Evolutionary conservation across 1,140 invertebrate species (phyloP), one percentile per base, ranked within the genome.

Genomic region (Asobara japonica): DNA sequence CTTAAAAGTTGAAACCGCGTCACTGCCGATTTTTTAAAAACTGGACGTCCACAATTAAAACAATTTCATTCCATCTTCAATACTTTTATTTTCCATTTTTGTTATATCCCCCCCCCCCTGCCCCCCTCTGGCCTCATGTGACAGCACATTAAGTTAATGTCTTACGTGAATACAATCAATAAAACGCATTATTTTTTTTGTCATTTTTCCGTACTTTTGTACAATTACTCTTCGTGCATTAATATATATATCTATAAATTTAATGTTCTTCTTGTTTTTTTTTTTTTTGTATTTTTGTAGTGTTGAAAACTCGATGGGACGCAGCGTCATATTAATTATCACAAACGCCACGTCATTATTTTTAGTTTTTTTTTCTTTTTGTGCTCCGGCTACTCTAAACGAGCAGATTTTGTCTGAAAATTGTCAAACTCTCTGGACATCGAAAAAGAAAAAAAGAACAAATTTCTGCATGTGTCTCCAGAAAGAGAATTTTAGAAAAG

Each of bases 201-300:
- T 27, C n/a, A 8, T 20, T 45, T 41, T 66, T 20, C 25, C 18
- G 30, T 71, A 51, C 31, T 66, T 72, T 61, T 66, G 16, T 41
- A 60, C 45, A 66, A 71, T 71, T 65, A 72, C 38, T 67, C 64
- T 31, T 72, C 64, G 65, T 72, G 65, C 64, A 72, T 67, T 67
- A 51, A 30, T 67, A 36, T 61, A n/a, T n/a, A 56, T 41, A 31
- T 70, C 27, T 25, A 62, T 64, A 70, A 65, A 67, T 72, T 60
- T 72, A 56, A 64, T 18, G n/a, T 29, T 20, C 5, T 45, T 45
- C n/a, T 5, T 45, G 5, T 45, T 4, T 45, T 61, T 66, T 61
- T 61, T 38, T 10, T 65, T 72, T 16, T 18, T 29, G 51, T 25
- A 33, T 10, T 60, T n/a, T n/a, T n/a, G n/a, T n/a, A n/a, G n/a